These are phyloP conservation scores for Liodrosophila aerea DNA, from an alignment of 2,888 invertebrate genomes.

Conservation along the genomic window DNA sequence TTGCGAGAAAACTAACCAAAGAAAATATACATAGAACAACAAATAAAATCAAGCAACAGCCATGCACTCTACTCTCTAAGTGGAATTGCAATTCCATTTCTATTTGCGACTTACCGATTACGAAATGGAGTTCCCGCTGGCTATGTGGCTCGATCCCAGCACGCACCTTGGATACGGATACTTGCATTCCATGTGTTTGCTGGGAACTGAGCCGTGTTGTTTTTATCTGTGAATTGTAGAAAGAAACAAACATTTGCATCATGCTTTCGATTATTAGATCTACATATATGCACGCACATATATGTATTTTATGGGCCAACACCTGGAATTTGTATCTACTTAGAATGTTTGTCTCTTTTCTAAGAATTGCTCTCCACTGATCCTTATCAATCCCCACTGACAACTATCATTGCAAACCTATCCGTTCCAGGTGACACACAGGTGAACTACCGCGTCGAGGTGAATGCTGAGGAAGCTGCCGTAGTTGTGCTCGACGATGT, in stretches of 20 bases:
- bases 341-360: slow-evolving; percentile 75
- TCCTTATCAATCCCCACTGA: neutral
- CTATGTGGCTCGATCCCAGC: slow-evolving; percentile 60
- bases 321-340: slow-evolving; percentile 59
- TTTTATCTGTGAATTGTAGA: slow-evolving; percentile 56
- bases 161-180: slow-evolving; percentile 48
- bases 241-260: slow-evolving; percentile 74
- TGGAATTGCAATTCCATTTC: slow-evolving; percentile 66
- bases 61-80: slow-evolving; percentile 43
- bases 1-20: slow-evolving; percentile 36
- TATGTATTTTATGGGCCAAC: slow-evolving; percentile 53
- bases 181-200: slow-evolving; percentile 51
- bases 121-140: slow-evolving; percentile 43
- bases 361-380: slow-evolving; percentile 28
- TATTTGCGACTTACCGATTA: slow-evolving; percentile 65
- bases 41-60: slow-evolving; percentile 18
- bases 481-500: slow-evolving; percentile 91
- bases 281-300: slow-evolving; percentile 20
- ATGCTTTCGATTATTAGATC: slow-evolving; percentile 50
- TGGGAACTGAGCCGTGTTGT: slow-evolving; percentile 62
- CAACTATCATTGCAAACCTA: slow-evolving; percentile 13
- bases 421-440: slow-evolving; percentile 78
- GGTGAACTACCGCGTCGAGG: slow-evolving; percentile 89
- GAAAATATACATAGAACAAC: slow-evolving; percentile 14
- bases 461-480: slow-evolving; percentile 92